Percentiles rank a stretch among this genome's conserved stretches.
These are phyloP conservation scores for Lycocerus yunnanus DNA, from an alignment of 2,888 invertebrate genomes.

Conservation along the genomic window DNA sequence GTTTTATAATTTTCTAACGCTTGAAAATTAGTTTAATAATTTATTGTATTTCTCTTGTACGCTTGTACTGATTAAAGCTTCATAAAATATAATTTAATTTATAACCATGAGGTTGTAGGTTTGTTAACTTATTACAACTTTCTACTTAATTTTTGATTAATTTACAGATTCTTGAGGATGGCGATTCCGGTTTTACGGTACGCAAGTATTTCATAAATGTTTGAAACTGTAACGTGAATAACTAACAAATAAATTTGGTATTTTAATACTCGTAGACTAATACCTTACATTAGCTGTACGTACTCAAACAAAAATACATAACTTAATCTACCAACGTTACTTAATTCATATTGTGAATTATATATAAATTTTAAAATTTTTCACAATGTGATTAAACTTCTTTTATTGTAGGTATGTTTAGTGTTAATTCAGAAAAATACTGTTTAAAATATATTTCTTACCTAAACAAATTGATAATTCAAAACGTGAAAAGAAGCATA, in stretches of 20 bases:
- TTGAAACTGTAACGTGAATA: neutral
- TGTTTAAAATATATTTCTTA: no score
- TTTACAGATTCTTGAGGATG: constrained; percentile 11
- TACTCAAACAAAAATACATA: neutral
- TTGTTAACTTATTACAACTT: neutral
- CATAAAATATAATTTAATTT: neutral
- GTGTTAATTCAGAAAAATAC: no score
- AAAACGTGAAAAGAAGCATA: no score
- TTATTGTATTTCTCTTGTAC: neutral
- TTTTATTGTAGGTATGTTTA: no score
- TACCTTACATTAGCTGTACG: neutral
- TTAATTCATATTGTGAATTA: no score
- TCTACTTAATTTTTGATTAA: neutral
- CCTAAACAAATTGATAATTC: no score
- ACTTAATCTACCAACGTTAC: no score
- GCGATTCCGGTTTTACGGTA: constrained; percentile 15
- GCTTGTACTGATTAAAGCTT: neutral
- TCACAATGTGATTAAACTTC: no score
- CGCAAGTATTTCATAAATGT: neutral
- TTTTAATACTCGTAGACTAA: neutral
- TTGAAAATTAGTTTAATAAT: neutral
- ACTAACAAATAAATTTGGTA: neutral
- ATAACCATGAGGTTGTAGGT: neutral
- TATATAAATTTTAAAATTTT: no score
- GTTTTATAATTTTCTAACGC: neutral